phyloP scores from a whole-genome alignment of 2,888 invertebrate genomes.

The Monoplex corrugatus region DNA sequence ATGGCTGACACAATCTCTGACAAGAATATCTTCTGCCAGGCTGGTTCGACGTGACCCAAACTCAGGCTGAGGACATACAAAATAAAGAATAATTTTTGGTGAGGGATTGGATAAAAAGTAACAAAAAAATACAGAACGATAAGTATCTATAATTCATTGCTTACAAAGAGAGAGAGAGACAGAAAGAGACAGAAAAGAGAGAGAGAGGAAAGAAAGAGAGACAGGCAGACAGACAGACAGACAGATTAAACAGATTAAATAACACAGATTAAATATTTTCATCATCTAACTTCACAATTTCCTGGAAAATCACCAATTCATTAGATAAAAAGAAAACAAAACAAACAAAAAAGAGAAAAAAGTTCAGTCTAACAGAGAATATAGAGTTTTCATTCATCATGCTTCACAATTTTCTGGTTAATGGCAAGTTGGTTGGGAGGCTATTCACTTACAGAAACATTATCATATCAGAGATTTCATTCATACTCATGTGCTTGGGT shows the following conservation, averaged over 20 bases:
- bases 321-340: not conserved
- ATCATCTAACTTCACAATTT: too few relatives aligned
- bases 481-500: too few relatives aligned
- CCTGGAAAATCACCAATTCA: not conserved
- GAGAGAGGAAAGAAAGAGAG: too few relatives aligned
- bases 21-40: slow-evolving; percentile 88
- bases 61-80: slow-evolving; percentile 18
- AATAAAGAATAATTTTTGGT: not conserved
- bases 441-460: too few relatives aligned
- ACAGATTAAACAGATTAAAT: too few relatives aligned
- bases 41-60: slow-evolving; percentile 82
- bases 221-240: not conserved
- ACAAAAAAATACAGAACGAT: not conserved
- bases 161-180: too few relatives aligned
- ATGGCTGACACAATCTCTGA: slow-evolving; percentile 86
- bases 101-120: not conserved
- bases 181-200: too few relatives aligned
- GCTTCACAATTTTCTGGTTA: too few relatives aligned
- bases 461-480: too few relatives aligned
- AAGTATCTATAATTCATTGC: not conserved
- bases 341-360: not conserved
- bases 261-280: too few relatives aligned
- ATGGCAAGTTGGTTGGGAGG: too few relatives aligned
- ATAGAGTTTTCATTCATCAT: too few relatives aligned
- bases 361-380: not conserved